These are phyloP conservation scores for Diachasmimorpha longicaudata DNA, from an alignment of 1,140 invertebrate genomes.

Conservation along the genomic window DNA sequence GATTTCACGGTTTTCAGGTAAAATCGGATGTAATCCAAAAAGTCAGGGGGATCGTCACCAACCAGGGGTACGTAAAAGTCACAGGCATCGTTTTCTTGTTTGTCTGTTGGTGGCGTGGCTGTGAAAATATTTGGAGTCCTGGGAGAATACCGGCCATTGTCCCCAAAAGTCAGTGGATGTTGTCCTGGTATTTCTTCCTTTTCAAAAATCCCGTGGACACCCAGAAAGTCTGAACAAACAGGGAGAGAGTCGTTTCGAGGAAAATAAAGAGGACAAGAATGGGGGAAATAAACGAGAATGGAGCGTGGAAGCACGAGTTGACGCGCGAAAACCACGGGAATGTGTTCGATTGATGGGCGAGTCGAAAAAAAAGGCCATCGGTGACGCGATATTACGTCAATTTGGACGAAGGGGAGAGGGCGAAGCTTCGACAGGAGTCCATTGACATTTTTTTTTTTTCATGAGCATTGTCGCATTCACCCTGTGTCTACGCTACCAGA, in stretches of 20 bases:
- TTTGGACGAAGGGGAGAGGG: neutral
- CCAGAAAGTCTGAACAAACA: neutral
- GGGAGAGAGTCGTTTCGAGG: neutral
- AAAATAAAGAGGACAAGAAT: neutral
- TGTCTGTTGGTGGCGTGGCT: conserved; percentile 23
- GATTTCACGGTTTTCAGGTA: conserved; percentile 33
- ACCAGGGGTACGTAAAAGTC: neutral
- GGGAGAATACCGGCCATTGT: conserved; percentile 27
- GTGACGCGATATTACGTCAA: neutral
- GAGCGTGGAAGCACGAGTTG: conserved; percentile 7
- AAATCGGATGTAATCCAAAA: conserved; percentile 32
- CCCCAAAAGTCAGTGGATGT: neutral
- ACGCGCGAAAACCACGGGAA: neutral
- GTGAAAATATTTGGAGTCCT: conserved; percentile 35
- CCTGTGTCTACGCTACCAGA: neutral
- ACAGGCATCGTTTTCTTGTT: conserved; percentile 1
- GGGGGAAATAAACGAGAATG: neutral
- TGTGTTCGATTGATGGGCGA: neutral
- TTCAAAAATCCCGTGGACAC: neutral
- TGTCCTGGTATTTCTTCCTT: conserved; percentile 5
- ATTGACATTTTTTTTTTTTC: neutral
- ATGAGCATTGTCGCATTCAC: neutral
- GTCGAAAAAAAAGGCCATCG: neutral
- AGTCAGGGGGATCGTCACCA: conserved; percentile 18
- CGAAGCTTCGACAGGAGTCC: neutral